Conservation (phyloP, 2,113 vertebrate genomes). For the Cyanoderma ruficeps region DNA sequence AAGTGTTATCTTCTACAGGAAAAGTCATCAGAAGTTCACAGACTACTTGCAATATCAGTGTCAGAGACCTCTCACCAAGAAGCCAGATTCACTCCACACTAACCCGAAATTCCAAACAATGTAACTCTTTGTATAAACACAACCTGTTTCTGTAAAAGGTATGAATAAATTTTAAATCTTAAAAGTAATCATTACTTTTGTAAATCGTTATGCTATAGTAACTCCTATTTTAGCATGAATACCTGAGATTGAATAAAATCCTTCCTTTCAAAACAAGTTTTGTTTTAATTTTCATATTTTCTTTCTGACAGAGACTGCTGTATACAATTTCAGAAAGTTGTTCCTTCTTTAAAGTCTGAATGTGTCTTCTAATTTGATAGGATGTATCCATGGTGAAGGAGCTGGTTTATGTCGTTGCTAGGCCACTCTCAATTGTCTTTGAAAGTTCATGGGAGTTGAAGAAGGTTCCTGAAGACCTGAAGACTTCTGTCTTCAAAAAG, state of each 20-base stretch:
- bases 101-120: background rate
- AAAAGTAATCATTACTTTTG: background rate
- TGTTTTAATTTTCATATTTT: background rate
- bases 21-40: background rate
- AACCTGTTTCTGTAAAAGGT: background rate
- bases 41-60: background rate
- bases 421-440: background rate
- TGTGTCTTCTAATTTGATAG: background rate
- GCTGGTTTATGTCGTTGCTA: background rate
- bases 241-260: background rate
- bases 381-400: background rate
- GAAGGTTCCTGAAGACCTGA: background rate
- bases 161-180: background rate
- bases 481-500: background rate
- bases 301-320: background rate
- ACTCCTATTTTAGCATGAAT: background rate
- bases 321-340: background rate
- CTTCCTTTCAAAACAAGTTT: background rate
- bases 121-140: background rate
- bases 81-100: background rate
- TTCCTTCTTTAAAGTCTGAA: background rate
- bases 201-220: background rate
- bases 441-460: background rate
- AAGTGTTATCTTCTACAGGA: background rate
- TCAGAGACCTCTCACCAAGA: slow-evolving; percentile 4